Evolutionary conservation across 2,888 invertebrate genomes (phyloP).

Genomic region (Clunio marinus): DNA sequence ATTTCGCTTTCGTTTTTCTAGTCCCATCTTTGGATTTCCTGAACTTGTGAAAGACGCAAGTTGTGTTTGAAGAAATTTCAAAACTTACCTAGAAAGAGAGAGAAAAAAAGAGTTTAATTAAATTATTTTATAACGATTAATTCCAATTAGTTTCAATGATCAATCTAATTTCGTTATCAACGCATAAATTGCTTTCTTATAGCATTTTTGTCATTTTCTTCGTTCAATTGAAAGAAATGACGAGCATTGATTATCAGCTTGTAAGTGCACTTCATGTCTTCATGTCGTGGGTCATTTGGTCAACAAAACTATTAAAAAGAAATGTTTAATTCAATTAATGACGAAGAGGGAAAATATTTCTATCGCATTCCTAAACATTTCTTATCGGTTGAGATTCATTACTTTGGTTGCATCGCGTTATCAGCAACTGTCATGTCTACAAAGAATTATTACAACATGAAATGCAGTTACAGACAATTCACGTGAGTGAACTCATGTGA

Average conservation of each 20-base stretch:
- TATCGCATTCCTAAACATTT: conserved; percentile 12
- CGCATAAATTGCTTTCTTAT: not conserved
- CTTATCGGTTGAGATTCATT: not conserved
- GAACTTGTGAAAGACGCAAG: not conserved
- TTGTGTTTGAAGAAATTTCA: not conserved
- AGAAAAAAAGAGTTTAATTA: conserved; percentile 8
- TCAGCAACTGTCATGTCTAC: too few species aligned
- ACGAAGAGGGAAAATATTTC: not conserved
- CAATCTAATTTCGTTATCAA: conserved; percentile 16
- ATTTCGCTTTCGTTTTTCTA: conserved; percentile 6
- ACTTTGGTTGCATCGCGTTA: not conserved
- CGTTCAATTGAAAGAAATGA: not conserved
- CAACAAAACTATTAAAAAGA: not conserved
- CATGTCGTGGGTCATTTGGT: not conserved
- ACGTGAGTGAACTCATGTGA: too few species aligned
- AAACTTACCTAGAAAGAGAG: conserved; percentile 32
- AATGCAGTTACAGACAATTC: too few species aligned
- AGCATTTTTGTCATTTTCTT: not conserved
- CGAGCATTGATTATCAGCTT: not conserved
- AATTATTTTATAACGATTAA: conserved; percentile 29
- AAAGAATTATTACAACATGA: too few species aligned
- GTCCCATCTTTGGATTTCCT: conserved; percentile 29
- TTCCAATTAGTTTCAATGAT: conserved; percentile 30
- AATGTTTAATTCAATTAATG: not conserved
- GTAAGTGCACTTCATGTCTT: not conserved